Base-by-base conservation (phyloP, 2,797 vertebrate species). In the Buceros bicornis region DNA sequence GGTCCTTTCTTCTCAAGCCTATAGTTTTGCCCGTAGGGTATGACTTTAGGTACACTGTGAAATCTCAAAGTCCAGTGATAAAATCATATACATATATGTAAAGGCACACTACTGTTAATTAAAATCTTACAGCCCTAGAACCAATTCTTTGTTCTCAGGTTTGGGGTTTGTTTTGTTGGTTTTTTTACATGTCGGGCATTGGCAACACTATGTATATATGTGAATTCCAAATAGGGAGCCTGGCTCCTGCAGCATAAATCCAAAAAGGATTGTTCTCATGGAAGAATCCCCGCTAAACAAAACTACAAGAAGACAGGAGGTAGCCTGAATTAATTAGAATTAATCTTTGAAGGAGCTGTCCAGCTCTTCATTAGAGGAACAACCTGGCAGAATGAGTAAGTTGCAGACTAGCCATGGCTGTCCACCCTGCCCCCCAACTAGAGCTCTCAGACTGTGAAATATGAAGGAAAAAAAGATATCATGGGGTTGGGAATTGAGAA, bases 131-230 rank as follows among this genome's bases (percentile, higher is more conserved):
- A 11, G 8, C 73, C 13, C 21, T 56, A 70, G 35, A 77, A 56
- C 6, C 7, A 60, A 5, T 51, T 64, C 5, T 74, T 89, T 70
- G 5, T 56, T 81, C 13, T 22, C 18, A 13, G 13, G 26, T 22
- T 53, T 25, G 0, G 1, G 21, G 11, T 11, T 60, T 40, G 14
- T 16, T 54, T 15, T 15, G 12, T 29, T 2, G 1, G 1, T 8
- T 18, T 40, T 54, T 64, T 65, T 77, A 5, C 35, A 50, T 62
- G 31, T 8, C 33, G n/a, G 31, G 33, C 18, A 5, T 25, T 92
- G 62, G 16, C 51, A 87, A 20, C 19, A 29, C 51, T 1, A 0
- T n/a, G 5, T 29, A 7, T n/a, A 5, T 29, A 7, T 61, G 8
- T 85, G 45, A 85, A 62, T 73, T 77, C 31, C 79, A 69, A 31